These are phyloP conservation scores for Varanus komodoensis DNA, from an alignment of 2,113 vertebrate species.

Conservation along the genomic window DNA sequence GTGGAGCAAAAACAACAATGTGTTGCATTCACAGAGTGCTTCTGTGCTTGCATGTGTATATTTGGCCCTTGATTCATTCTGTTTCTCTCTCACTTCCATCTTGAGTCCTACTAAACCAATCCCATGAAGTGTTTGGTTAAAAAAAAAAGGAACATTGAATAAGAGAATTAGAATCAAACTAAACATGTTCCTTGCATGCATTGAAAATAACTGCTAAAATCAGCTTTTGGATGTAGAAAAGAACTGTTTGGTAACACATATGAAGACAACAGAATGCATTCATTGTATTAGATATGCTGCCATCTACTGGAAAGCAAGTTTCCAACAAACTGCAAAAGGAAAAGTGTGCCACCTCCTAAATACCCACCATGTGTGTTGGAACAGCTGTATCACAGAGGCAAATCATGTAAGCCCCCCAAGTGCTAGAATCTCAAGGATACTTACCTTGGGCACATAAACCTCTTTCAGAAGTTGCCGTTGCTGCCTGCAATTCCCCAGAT, in stretches of 20 bases:
- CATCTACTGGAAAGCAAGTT: constrained; percentile 12
- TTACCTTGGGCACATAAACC: too few relatives aligned
- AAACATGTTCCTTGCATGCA: neutral
- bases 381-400: too few relatives aligned
- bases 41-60: neutral
- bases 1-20: too few relatives aligned
- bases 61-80: neutral
- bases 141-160: neutral
- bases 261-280: neutral
- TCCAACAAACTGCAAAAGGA: neutral
- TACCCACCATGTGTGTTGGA: neutral
- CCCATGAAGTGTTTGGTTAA: neutral
- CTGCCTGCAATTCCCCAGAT: neutral
- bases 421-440: neutral
- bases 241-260: neutral
- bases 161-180: neutral
- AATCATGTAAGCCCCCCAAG: neutral
- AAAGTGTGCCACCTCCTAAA: neutral
- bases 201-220: neutral
- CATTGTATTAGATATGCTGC: constrained; percentile 18
- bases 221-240: neutral
- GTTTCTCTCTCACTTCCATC: neutral
- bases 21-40: neutral
- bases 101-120: neutral
- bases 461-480: neutral